Percentiles rank a stretch among this genome's conserved stretches.
These are phyloP conservation scores for Bothrops jararaca DNA, from an alignment of 2,113 vertebrate species.

Conservation along the genomic window DNA sequence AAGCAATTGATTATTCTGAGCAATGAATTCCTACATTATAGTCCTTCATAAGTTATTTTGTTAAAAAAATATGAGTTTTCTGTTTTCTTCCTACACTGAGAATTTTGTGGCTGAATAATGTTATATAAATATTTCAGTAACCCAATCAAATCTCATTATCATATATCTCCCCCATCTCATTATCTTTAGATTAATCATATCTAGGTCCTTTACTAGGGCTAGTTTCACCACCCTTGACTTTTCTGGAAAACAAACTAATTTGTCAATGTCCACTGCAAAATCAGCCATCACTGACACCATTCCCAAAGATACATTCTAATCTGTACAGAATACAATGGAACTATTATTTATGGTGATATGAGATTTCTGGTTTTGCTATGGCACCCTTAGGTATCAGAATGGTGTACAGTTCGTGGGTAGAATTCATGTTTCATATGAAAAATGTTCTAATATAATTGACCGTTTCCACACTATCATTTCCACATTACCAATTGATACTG, in stretches of 20 bases:
- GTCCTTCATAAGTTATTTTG: neutral
- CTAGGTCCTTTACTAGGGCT: neutral
- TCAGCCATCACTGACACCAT: neutral
- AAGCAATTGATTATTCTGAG: neutral
- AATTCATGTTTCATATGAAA: neutral
- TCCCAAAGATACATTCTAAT: neutral
- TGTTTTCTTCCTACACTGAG: neutral
- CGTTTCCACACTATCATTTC: neutral
- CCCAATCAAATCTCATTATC: neutral
- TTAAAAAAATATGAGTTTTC: neutral
- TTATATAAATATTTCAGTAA: neutral
- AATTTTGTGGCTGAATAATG: neutral
- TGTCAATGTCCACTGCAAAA: neutral
- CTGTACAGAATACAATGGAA: neutral
- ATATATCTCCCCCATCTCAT: neutral
- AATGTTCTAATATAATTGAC: neutral
- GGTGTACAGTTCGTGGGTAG: neutral
- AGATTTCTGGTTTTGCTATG: neutral
- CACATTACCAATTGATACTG: neutral
- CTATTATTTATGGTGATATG: neutral
- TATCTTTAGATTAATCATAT: neutral
- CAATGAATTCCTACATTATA: neutral
- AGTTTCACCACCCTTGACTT: neutral
- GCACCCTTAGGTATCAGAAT: neutral
- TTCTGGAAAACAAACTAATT: neutral